Evolutionary conservation across 2,113 vertebrate genomes (phyloP).

Genomic region (Chrysochloris asiatica): DNA sequence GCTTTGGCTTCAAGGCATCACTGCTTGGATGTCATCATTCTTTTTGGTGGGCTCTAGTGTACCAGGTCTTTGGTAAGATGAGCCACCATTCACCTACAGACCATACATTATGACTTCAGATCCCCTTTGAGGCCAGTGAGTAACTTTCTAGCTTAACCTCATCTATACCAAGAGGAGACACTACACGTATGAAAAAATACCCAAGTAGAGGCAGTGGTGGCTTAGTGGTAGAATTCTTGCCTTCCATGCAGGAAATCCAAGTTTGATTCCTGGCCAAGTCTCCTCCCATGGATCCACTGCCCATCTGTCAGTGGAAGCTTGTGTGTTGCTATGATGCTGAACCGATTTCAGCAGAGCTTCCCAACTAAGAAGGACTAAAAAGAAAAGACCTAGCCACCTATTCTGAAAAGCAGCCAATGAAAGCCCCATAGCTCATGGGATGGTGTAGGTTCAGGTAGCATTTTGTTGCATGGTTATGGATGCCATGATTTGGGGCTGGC

Average conservation of each 20-base stretch:
- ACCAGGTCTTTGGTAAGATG: neutral
- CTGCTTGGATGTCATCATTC: neutral
- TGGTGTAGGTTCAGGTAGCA: neutral
- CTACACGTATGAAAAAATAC: neutral
- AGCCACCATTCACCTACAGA: neutral
- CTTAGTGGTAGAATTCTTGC: neutral
- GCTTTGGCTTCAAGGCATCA: conserved; percentile 6
- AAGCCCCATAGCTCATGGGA: neutral
- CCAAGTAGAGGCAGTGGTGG: no score
- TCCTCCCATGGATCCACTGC: neutral
- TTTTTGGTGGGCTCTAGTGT: neutral
- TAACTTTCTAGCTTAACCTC: neutral
- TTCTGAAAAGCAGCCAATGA: neutral
- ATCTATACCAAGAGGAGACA: neutral
- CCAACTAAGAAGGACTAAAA: neutral
- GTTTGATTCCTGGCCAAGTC: neutral
- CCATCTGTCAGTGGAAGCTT: neutral
- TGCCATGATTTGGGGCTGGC: neutral
- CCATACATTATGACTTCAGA: no score
- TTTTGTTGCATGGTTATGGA: neutral
- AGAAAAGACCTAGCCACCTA: neutral
- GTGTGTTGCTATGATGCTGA: neutral
- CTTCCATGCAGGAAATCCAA: neutral
- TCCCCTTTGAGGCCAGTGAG: neutral
- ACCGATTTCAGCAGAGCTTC: neutral